Conservation (phyloP, 2,113 vertebrate species). For the Amazona guildingii region DNA sequence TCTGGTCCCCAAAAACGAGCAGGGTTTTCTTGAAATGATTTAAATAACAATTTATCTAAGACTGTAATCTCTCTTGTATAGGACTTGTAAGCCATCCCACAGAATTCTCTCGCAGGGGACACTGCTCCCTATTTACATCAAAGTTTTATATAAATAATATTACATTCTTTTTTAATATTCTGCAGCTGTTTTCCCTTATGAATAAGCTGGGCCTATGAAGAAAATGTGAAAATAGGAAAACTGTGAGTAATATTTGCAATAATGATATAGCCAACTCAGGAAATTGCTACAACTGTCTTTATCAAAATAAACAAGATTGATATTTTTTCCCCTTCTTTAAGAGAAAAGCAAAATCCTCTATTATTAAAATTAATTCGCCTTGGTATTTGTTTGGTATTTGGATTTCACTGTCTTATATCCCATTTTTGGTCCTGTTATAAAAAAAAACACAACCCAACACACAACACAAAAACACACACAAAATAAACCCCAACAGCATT, state of each 20-base stretch:
- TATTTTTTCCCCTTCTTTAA: conserved; percentile 26
- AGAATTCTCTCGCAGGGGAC: conserved; percentile 36
- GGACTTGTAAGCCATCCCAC: conserved; percentile 48
- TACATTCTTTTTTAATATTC: conserved; percentile 29
- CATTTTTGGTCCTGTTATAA: conserved; percentile 12
- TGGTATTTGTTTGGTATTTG: conserved; percentile 54
- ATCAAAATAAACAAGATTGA: conserved; percentile 69
- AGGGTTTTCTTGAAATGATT: conserved; percentile 25
- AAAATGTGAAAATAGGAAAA: conserved; percentile 64
- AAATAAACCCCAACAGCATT: not conserved
- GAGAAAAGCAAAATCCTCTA: conserved; percentile 46
- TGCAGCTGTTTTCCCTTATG: conserved; percentile 73
- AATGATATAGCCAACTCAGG: conserved; percentile 60
- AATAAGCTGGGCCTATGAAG: conserved; percentile 58
- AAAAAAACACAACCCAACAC: not conserved
- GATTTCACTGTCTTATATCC: conserved; percentile 37
- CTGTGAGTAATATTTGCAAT: conserved; percentile 64
- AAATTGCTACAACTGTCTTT: conserved; percentile 62
- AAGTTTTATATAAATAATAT: conserved; percentile 62
- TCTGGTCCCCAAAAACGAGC: conserved; percentile 5
- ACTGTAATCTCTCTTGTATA: conserved; percentile 44
- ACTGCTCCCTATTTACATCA: conserved; percentile 50
- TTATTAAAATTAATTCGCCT: conserved; percentile 45
- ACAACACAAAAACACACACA: not conserved
- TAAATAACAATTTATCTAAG: conserved; percentile 56